These are phyloP conservation scores for Brenthis ino DNA, from an alignment of 2,888 invertebrate species.

Conservation along the genomic window DNA sequence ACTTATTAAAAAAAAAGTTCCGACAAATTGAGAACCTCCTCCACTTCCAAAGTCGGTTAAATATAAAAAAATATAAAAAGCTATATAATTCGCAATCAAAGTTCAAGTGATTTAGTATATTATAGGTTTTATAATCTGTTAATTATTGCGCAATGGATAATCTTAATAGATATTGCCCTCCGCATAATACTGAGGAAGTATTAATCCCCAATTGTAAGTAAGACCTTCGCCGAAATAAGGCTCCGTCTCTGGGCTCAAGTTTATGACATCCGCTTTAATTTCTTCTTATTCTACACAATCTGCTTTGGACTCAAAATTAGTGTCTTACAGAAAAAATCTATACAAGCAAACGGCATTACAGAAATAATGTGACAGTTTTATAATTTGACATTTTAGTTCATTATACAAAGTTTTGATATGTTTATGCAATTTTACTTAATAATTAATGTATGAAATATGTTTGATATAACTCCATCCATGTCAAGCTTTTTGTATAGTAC, in stretches of 20 bases:
- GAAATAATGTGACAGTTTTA: too few relatives aligned
- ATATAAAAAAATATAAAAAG: not conserved
- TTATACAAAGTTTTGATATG: too few relatives aligned
- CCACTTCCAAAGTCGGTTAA: too few relatives aligned
- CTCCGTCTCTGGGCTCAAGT: slow-evolving; percentile 8
- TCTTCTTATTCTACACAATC: not conserved
- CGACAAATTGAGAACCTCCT: too few relatives aligned
- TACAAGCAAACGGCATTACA: too few relatives aligned
- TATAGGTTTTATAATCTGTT: not conserved
- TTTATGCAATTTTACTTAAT: too few relatives aligned
- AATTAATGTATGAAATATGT: too few relatives aligned
- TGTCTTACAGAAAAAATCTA: too few relatives aligned
- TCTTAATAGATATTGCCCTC: slow-evolving; percentile 17
- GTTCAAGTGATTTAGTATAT: not conserved
- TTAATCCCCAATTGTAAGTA: not conserved
- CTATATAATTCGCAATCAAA: not conserved
- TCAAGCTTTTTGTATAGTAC: too few relatives aligned
- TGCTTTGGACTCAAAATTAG: not conserved
- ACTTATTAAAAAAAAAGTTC: too few relatives aligned
- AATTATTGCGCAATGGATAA: slow-evolving; percentile 16
- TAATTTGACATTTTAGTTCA: too few relatives aligned
- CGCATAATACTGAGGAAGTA: slow-evolving; percentile 7
- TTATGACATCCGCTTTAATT: slow-evolving; percentile 11
- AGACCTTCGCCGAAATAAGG: slow-evolving; percentile 9
- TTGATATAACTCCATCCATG: too few relatives aligned